phyloP scores from a whole-genome alignment of 2,888 invertebrate species.

The Saturnia pavonia region DNA sequence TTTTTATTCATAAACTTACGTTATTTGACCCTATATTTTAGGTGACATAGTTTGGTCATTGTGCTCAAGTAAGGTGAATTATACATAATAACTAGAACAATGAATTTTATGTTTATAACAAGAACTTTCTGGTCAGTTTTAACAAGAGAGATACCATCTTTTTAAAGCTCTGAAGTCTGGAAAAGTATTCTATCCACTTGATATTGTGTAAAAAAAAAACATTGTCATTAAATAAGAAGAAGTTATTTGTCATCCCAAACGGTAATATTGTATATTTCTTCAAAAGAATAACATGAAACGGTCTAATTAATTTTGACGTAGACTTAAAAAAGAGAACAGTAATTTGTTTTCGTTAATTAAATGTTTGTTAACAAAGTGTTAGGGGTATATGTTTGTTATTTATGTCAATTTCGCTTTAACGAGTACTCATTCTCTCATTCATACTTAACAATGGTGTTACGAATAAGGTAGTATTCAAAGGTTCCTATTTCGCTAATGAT shows the following conservation, averaged over 20 bases:
- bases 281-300: not conserved
- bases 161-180: no score
- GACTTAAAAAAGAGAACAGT: not conserved
- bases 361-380: not conserved
- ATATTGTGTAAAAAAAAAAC: no score
- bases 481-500: not conserved
- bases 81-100: no score
- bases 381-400: not conserved
- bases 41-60: no score
- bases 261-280: not conserved
- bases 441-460: not conserved
- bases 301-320: not conserved
- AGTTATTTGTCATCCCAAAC: not conserved
- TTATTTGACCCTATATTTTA: no score
- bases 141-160: no score
- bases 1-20: no score
- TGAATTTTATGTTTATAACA: no score
- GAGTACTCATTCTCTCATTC: not conserved
- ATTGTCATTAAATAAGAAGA: no score
- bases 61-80: no score
- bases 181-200: no score
- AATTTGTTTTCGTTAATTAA: slow-evolving; percentile 1
- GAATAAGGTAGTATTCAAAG: not conserved
- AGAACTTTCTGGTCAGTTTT: no score
- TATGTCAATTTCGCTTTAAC: not conserved